These are phyloP conservation scores for Orycteropus afer DNA, from an alignment of 2,113 vertebrate genomes.

Conservation along the genomic window DNA sequence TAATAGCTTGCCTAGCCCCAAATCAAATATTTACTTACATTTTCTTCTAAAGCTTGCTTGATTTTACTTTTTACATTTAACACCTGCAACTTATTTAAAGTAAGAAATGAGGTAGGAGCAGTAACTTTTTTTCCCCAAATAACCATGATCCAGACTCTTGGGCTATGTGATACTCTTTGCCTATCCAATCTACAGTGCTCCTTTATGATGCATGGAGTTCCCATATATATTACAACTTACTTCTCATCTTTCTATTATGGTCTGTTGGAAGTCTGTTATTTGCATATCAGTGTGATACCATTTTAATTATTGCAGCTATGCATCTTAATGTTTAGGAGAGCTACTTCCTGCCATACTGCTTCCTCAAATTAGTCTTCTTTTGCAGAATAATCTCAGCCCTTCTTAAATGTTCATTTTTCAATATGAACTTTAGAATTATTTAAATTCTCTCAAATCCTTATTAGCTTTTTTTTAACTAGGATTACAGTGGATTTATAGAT, in stretches of 20 bases:
- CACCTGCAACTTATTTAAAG: not conserved
- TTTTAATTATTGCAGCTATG: not conserved
- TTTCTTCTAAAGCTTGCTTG: slow-evolving; percentile 10
- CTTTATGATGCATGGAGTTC: not conserved
- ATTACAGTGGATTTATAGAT: not conserved
- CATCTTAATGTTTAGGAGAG: not conserved
- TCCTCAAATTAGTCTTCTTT: not conserved
- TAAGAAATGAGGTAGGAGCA: not conserved
- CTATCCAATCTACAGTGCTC: not conserved
- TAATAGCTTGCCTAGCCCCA: not conserved
- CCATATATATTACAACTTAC: not conserved
- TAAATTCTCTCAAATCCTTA: not conserved
- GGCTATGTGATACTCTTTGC: accelerated
- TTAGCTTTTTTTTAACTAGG: not conserved
- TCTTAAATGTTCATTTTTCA: slow-evolving; percentile 5
- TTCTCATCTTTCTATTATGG: not conserved
- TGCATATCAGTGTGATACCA: not conserved
- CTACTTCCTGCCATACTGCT: not conserved
- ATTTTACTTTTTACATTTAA: not conserved
- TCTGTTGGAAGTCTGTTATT: not conserved
- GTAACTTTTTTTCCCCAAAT: not conserved
- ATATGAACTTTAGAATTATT: not conserved
- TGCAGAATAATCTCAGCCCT: not conserved
- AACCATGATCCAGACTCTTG: not conserved
- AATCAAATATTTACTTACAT: not conserved